Conservation (phyloP, 2,888 invertebrate species). For the Epinotia demarniana region DNA sequence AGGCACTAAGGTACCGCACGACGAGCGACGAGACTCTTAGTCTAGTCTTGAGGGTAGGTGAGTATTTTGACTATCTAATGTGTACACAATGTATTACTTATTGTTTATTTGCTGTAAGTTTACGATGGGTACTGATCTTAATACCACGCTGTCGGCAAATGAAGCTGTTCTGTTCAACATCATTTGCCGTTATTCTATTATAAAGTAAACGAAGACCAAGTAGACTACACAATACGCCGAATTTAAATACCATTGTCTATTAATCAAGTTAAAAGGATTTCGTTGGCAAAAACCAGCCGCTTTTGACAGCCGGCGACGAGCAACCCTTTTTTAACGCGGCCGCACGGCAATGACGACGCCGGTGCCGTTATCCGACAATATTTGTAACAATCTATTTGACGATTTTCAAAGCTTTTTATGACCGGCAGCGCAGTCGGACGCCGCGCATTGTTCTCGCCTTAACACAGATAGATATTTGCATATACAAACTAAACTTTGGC, state of each 20-base stretch:
- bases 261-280: conserved; percentile 79
- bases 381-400: conserved; percentile 74
- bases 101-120: neutral
- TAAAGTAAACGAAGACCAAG: conserved; percentile 48
- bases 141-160: conserved; percentile 11
- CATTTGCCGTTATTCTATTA: conserved; percentile 51
- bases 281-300: conserved; percentile 66
- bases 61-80: no score
- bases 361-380: conserved; percentile 71
- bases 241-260: conserved; percentile 76
- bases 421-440: conserved; percentile 63
- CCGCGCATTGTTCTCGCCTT: conserved; percentile 61
- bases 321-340: conserved; percentile 75
- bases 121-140: neutral
- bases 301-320: conserved; percentile 65
- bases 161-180: neutral
- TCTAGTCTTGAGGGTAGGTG: neutral
- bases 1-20: no score
- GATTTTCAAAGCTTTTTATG: conserved; percentile 76
- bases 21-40: neutral
- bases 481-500: conserved; percentile 75
- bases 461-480: conserved; percentile 74
- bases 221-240: conserved; percentile 65
- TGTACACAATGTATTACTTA: no score
- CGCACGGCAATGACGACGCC: conserved; percentile 46